Evolutionary conservation across 1,140 invertebrate species (phyloP), one percentile per base, ranked within the genome.

Genomic region (Aphis craccivora): DNA sequence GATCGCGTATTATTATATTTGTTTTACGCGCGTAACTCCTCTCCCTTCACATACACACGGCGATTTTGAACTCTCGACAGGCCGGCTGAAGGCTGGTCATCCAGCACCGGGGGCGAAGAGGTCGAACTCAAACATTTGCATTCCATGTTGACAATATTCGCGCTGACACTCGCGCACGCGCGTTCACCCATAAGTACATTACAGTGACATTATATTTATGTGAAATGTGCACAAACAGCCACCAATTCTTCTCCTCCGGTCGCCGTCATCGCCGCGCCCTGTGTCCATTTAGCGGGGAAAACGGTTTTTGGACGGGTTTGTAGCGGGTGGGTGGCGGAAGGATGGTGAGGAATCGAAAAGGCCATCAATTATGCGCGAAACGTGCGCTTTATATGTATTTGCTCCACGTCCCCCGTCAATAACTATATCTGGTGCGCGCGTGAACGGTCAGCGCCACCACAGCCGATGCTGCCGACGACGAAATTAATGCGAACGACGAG

Each of bases 101-200:
- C 35, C 88, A 8, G 3, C 22, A 25, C 23, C 11, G 25, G 37
- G 55, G 87, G n/a, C 35, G n/a, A 40, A 40, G 76, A 92, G 91
- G 81, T 93, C 48, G 76, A 35, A 55, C n/a, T 86, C 45, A 93
- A 93, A 93, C 91, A 93, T 93, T 93, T 84, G 81, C 91, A 93
- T 93, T 93, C 48, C 91, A 37, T 93, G 91, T 93, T 93, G 91
- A 93, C 91, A 93, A 93, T 93, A 81, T 81, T 43, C 60, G 7
- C 30, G 67, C 25, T 18, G 37, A 67, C 37, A 67, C 25, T n/a
- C 23, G 45, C 48, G 37, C 76, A 84, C 76, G 30, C 91, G 30
- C 48, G 18, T 30, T 35, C 30, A 3, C 48, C 51, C 76, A 23
- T 48, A 40, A 30, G n/a, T 76, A 81, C 25, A n/a, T 35, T 48